Evolutionary conservation across 2,797 vertebrate genomes (phyloP).

Genomic region (Leptoclinus maculatus): DNA sequence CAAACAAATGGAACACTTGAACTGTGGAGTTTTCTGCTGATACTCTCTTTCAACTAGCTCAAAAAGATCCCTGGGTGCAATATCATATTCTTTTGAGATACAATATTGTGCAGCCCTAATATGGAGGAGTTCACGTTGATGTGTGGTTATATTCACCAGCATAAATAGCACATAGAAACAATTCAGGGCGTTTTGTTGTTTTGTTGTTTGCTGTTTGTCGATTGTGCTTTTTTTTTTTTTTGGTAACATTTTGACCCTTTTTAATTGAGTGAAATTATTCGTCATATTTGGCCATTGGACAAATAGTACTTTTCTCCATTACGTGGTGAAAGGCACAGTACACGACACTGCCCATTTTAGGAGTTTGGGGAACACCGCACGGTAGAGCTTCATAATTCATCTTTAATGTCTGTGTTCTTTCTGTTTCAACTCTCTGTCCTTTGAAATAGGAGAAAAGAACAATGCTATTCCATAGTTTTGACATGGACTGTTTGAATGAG

Average conservation of each 20-base stretch:
- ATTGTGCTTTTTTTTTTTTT: neutral
- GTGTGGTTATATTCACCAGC: constrained; percentile 54
- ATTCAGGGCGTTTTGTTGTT: constrained; percentile 51
- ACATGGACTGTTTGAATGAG: constrained; percentile 20
- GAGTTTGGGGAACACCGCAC: neutral
- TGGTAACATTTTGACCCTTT: constrained; percentile 18
- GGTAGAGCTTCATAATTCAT: constrained; percentile 12
- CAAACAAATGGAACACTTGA: neutral
- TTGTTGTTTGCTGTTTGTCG: constrained; percentile 21
- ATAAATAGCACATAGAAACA: constrained; percentile 30
- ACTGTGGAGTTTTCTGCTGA: neutral
- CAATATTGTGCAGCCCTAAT: neutral
- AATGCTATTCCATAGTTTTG: constrained; percentile 28
- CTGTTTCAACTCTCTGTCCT: constrained; percentile 1
- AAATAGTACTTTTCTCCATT: neutral
- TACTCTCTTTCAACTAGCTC: neutral
- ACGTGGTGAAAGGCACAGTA: neutral
- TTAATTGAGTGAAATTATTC: constrained; percentile 12
- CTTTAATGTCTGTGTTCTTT: constrained; percentile 16
- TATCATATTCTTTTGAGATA: neutral
- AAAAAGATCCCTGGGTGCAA: neutral
- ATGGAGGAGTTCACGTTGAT: constrained; percentile 18
- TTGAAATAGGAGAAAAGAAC: neutral
- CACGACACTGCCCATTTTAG: constrained; percentile 2
- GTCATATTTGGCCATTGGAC: constrained; percentile 4